Evolutionary conservation across 2,888 invertebrate genomes (phyloP), one percentile per base, ranked within the genome.

Genomic region (Gerris lacustris): DNA sequence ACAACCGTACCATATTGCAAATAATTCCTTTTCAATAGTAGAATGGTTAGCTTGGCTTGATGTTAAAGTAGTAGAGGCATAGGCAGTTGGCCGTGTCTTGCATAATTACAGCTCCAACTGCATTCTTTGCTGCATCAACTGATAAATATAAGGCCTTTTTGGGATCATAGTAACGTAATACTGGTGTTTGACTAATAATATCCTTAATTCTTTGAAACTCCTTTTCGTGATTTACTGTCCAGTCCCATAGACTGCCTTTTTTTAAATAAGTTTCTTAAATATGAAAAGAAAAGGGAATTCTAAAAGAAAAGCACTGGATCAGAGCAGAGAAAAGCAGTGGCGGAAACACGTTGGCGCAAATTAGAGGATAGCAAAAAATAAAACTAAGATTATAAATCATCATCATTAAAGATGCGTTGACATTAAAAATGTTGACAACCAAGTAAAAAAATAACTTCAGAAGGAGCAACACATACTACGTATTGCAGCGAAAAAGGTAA

Each of bases 11-110:
- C 62, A 62, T 11, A 69, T 43, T 17, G 69, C 69, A 15, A 63
- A 63, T 9, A 62, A 43, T 44, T 69, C 69, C 44, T 69, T 69
- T 55, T 69, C 69, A 18, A 69, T 63, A 15, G 55, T 55, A 1
- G 63, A 18, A 55, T 62, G 62, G 7, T 63, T 43, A 15, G 6
- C 15, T 63, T 63, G 69, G 31, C n/a, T 63, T 6, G n/a, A 9
- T 18, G 69, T 69, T 18, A 69, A 44, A 17, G 69, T 31, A 7
- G 43, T 62, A 15, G 69, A 69, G 0, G 69, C 62, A 43, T 63
- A 69, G 5, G 69, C 69, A 6, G 55, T 18, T 6, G n/a, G 11
- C 15, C 55, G 6, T 47, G 11, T 47, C 47, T 47, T 47, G 47
- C 47, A 47, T 47, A 47, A 47, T 47, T 47, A 47, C 47, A 47